A percentile compares a stretch with the other conserved stretches of the same genome.
phyloP scores from a whole-genome alignment of 2,797 vertebrate genomes.

The Premnoplex brunnescens region DNA sequence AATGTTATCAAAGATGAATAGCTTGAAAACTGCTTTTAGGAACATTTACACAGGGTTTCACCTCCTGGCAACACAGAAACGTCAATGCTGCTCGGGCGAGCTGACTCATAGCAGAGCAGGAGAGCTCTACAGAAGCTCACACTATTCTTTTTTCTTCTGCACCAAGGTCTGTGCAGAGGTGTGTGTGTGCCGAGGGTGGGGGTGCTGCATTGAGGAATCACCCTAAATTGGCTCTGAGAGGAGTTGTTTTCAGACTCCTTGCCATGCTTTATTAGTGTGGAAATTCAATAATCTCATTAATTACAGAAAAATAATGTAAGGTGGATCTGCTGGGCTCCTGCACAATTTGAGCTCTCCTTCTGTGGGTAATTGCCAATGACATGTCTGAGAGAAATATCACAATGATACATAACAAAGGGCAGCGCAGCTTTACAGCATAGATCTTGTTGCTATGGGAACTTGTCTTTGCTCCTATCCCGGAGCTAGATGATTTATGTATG shows the following conservation, averaged over 20 bases:
- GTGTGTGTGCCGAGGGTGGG: neutral
- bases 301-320: conserved; percentile 74
- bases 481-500: conserved; percentile 76
- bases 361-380: conserved; percentile 77
- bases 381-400: conserved; percentile 77
- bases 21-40: conserved; percentile 74
- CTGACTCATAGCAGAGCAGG: conserved; percentile 60
- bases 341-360: conserved; percentile 74
- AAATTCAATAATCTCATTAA: conserved; percentile 78
- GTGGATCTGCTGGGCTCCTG: conserved; percentile 68
- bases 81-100: conserved; percentile 32
- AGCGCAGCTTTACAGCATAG: conserved; percentile 72
- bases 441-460: conserved; percentile 78
- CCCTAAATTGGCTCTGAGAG: conserved; percentile 36
- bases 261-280: conserved; percentile 66
- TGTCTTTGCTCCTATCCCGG: conserved; percentile 68
- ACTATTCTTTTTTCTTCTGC: neutral
- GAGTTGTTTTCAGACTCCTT: conserved; percentile 68
- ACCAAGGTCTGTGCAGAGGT: conserved; percentile 45
- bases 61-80: conserved; percentile 68
- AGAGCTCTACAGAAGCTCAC: conserved; percentile 23
- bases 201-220: conserved; percentile 1
- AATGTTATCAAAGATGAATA: conserved; percentile 76
- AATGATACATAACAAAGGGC: conserved; percentile 78
- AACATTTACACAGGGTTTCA: conserved; percentile 72